Conservation (phyloP, 1,140 invertebrate species). For the Nasonia giraulti region DNA sequence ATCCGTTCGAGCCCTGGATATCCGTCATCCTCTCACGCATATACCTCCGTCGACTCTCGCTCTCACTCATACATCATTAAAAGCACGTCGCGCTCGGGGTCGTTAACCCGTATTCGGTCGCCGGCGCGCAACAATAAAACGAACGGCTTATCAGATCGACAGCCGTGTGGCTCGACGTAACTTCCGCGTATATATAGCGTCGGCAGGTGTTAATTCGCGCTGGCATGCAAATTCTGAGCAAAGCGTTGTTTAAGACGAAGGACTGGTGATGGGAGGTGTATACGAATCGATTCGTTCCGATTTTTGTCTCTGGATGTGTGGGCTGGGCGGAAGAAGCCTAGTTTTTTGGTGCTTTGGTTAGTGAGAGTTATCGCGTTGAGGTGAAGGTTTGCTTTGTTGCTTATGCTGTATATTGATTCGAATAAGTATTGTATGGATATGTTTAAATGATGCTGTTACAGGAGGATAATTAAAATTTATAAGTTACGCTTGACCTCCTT, state of each 20-base stretch:
- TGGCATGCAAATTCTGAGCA: not conserved
- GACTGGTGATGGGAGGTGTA: not conserved
- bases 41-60: not conserved
- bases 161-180: not conserved
- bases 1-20: not conserved
- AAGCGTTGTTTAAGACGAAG: not conserved
- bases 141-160: not conserved
- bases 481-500: too few species aligned
- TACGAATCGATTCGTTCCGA: not conserved
- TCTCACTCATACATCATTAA: constrained; percentile 3
- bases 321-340: not conserved
- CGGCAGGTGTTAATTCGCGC: constrained; percentile 2
- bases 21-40: not conserved
- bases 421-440: too few species aligned
- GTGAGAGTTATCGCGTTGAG: too few species aligned
- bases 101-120: not conserved
- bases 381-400: too few species aligned
- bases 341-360: not conserved
- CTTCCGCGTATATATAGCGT: not conserved
- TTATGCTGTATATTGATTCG: too few species aligned
- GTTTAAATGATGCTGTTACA: too few species aligned
- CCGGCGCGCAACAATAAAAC: constrained; percentile 1
- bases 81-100: not conserved
- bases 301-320: not conserved
- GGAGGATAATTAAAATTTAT: too few species aligned